Evolutionary conservation across 2,113 vertebrate species (phyloP).

Genomic region (Chaetodon auriga): DNA sequence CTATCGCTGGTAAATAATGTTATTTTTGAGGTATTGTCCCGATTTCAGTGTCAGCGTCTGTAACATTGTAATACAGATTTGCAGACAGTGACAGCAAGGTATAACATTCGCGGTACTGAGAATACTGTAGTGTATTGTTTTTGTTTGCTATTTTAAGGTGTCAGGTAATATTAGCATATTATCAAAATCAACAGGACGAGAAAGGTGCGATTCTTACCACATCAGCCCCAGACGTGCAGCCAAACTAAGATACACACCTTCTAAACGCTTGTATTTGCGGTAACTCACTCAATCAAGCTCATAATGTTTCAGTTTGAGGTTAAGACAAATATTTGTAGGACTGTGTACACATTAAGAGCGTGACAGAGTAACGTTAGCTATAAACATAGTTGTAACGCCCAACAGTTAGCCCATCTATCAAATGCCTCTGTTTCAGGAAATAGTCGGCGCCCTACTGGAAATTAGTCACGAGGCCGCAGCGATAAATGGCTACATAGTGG

Average conservation of each 20-base stretch:
- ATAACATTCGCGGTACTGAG: no score
- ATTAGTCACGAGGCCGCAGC: conserved; percentile 64
- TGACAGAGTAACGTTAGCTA: accelerated
- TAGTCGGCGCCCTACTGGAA: conserved; percentile 63
- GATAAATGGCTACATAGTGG: not conserved
- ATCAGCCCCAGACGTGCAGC: not conserved
- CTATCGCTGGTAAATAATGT: not conserved
- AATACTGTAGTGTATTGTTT: accelerated
- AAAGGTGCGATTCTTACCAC: not conserved
- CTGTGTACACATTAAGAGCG: not conserved
- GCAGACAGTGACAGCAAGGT: not conserved
- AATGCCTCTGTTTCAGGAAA: conserved; percentile 57
- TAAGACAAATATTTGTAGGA: not conserved
- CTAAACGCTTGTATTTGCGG: not conserved
- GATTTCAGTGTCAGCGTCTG: not conserved
- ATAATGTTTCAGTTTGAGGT: not conserved
- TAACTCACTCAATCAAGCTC: not conserved
- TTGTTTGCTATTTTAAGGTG: not conserved
- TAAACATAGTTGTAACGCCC: not conserved
- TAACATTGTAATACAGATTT: not conserved
- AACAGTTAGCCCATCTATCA: not conserved
- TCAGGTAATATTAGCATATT: not conserved
- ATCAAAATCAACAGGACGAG: no score
- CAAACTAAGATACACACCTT: not conserved
- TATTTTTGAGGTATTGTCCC: not conserved